Evolutionary conservation across 1,140 invertebrate species (phyloP).

Genomic region (Penaeus vannamei): DNA sequence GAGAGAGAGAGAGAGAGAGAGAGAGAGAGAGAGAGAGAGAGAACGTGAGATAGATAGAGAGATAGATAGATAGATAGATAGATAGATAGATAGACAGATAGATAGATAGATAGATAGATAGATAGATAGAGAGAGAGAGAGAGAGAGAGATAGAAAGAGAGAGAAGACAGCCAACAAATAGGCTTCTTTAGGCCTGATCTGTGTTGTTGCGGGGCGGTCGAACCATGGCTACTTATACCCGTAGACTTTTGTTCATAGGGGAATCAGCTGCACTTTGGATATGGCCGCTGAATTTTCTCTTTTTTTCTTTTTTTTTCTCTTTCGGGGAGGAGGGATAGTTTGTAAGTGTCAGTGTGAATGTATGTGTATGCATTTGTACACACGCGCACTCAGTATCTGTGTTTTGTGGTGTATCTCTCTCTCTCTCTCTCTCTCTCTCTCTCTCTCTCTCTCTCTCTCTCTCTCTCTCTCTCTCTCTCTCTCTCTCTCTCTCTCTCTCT

Average conservation of each 20-base stretch:
- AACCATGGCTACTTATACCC: too few relatives aligned
- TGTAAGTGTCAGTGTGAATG: too few relatives aligned
- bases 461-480: neutral
- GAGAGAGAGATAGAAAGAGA: neutral
- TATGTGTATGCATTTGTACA: too few relatives aligned
- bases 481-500: neutral
- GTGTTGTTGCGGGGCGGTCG: too few relatives aligned
- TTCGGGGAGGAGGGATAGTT: too few relatives aligned
- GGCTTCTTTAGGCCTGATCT: too few relatives aligned
- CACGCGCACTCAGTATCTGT: too few relatives aligned
- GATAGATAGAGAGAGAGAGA: neutral
- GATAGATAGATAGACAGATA: neutral
- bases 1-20: neutral
- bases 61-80: neutral
- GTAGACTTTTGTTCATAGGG: too few relatives aligned
- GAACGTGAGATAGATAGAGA: neutral
- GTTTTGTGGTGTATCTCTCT: too few relatives aligned
- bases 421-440: neutral
- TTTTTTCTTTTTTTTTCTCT: too few relatives aligned
- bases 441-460: slow-evolving; percentile 2
- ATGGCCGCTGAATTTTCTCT: too few relatives aligned
- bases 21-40: neutral
- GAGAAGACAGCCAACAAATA: neutral
- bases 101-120: neutral
- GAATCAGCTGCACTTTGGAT: too few relatives aligned